Percentiles rank a stretch among this genome's conserved stretches.
Conservation (phyloP, 2,888 invertebrate genomes). For the Zootermopsis nevadensis region DNA sequence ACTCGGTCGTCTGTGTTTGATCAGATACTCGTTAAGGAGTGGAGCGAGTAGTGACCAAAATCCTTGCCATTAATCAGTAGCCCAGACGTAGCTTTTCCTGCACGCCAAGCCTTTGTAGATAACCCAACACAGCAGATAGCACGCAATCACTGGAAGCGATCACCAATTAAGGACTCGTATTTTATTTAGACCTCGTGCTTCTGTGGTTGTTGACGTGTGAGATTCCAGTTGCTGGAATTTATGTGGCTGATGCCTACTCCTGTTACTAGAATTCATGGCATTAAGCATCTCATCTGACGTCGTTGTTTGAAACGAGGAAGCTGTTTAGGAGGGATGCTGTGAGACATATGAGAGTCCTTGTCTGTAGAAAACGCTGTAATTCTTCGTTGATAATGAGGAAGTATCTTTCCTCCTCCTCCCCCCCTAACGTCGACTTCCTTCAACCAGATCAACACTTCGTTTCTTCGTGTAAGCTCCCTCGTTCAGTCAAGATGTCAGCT, state of each 20-base stretch:
- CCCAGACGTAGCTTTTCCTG: neutral
- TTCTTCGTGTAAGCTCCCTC: neutral
- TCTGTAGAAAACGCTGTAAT: conserved; percentile 10
- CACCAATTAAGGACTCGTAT: neutral
- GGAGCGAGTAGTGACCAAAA: neutral
- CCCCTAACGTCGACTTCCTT: neutral
- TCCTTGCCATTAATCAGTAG: neutral
- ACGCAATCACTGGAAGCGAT: conserved; percentile 1
- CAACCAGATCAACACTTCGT: neutral
- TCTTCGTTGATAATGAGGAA: conserved; percentile 9
- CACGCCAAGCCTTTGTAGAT: neutral
- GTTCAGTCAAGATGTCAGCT: neutral
- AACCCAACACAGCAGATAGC: neutral
- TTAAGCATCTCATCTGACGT: neutral
- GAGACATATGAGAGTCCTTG: neutral
- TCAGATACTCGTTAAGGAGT: neutral
- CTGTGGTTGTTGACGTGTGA: neutral
- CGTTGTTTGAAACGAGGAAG: neutral
- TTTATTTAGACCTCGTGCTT: neutral
- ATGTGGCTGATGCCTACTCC: neutral
- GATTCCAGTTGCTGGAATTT: conserved; percentile 1
- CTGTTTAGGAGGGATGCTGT: neutral
- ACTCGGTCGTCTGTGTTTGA: neutral
- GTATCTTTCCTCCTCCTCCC: neutral
- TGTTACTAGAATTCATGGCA: neutral